Base-by-base conservation (phyloP, 2,888 invertebrate species). In the Oeneis ivallda region DNA sequence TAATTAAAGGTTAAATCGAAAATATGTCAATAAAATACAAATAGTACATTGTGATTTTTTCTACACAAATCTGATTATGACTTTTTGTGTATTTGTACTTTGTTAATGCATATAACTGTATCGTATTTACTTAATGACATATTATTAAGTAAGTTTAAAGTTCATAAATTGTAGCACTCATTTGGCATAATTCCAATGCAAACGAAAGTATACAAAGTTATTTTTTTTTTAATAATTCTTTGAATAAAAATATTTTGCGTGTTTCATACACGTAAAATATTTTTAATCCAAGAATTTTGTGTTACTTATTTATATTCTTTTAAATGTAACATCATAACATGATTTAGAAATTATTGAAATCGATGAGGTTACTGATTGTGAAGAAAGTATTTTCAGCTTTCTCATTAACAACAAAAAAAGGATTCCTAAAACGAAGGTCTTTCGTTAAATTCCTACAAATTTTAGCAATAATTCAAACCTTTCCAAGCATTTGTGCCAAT, bases 21-120 rank as follows among this genome's bases (percentile, higher is more conserved):
- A 50, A 26, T n/a, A 37, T 17, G 54, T 37, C 54, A 17, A 52
- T 52, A 54, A 54, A 54, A 37, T 54, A 54, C 54, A 54, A 54
- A 37, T 54, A 37, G 34, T 37, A 54, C 11, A 10, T 15, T 15
- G 39, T 37, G 17, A 39, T 5, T 37, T 1, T 15, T 54, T 54
- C 10, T 39, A 54, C 9, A 39, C 15, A 54, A 39, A 54, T 10
- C 9, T 15, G 3, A 15, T 39, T 17, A 3, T n/a, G 4, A 15
- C 37, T 15, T 17, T 39, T 37, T 37, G 37, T 54, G 37, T 47
- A 17, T 47, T 54, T 53, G 54, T 54, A 54, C 54, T 15, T 54
- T 54, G 37, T 54, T 52, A 32, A 52, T 52, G n/a, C 32, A 13
- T n/a, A 52, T 13, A 32, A 52, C 13, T 32, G n/a, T 52, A 52